Percentiles rank a stretch among this genome's conserved stretches.
These are phyloP conservation scores for Myopa tessellatipennis DNA, from an alignment of 2,888 invertebrate genomes.

Conservation along the genomic window DNA sequence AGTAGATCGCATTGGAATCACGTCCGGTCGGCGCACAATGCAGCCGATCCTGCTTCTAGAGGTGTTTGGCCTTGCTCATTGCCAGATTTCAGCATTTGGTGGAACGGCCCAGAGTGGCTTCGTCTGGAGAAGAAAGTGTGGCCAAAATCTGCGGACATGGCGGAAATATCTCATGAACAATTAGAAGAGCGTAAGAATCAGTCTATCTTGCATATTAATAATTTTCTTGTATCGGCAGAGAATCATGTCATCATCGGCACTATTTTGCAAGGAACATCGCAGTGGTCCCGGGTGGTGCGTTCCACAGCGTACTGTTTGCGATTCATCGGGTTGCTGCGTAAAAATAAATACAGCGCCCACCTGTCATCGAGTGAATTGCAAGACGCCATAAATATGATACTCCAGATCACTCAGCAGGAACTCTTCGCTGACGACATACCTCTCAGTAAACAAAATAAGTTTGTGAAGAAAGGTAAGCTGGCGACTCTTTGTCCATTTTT, in stretches of 20 bases:
- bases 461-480: neutral
- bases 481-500: slow-evolving; percentile 4
- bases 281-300: neutral
- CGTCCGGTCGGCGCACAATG: neutral
- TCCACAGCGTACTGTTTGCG: neutral
- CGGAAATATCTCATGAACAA: neutral
- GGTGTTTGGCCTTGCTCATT: neutral
- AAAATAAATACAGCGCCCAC: neutral
- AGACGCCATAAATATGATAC: neutral
- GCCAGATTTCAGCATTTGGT: neutral
- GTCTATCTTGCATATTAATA: neutral
- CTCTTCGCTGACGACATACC: neutral
- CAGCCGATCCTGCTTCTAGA: slow-evolving; percentile 13
- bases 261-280: neutral
- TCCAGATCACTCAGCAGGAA: neutral
- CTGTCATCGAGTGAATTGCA: neutral
- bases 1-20: slow-evolving; percentile 8
- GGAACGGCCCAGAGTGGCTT: neutral
- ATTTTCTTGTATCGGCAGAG: slow-evolving; percentile 12
- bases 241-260: neutral
- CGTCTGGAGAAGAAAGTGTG: neutral
- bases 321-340: neutral
- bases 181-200: slow-evolving; percentile 12
- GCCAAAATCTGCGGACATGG: neutral
- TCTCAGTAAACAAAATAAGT: neutral